These are phyloP conservation scores for Zalophus californianus DNA, from an alignment of 2,797 vertebrate genomes.

Conservation along the genomic window DNA sequence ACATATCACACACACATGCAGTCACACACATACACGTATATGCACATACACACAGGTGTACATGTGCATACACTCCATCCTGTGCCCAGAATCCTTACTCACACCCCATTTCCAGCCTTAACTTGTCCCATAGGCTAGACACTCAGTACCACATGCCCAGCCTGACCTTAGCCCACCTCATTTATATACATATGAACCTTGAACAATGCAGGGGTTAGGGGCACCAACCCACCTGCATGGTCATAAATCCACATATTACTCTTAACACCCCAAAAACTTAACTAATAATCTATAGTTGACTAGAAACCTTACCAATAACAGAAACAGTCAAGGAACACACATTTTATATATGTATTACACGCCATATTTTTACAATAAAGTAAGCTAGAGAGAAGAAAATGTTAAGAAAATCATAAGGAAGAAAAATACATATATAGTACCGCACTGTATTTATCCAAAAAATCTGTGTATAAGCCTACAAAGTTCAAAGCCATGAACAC, in stretches of 20 bases:
- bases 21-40: accelerated
- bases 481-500: background rate
- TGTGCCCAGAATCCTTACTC: background rate
- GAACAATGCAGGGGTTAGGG: background rate
- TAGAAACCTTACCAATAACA: background rate
- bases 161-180: background rate
- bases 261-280: background rate
- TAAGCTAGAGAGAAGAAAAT: background rate
- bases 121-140: background rate
- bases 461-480: background rate
- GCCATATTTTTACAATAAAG: background rate
- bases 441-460: background rate
- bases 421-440: background rate
- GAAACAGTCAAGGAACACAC: background rate
- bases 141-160: background rate
- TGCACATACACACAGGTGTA: accelerated
- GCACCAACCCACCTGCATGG: background rate
- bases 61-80: background rate
- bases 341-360: background rate
- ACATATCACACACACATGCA: background rate
- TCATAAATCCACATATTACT: background rate
- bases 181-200: background rate
- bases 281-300: background rate
- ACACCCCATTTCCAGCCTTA: background rate
- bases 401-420: background rate